phyloP scores from a whole-genome alignment of 1,140 invertebrate genomes.

The Orchestia grillus region DNA sequence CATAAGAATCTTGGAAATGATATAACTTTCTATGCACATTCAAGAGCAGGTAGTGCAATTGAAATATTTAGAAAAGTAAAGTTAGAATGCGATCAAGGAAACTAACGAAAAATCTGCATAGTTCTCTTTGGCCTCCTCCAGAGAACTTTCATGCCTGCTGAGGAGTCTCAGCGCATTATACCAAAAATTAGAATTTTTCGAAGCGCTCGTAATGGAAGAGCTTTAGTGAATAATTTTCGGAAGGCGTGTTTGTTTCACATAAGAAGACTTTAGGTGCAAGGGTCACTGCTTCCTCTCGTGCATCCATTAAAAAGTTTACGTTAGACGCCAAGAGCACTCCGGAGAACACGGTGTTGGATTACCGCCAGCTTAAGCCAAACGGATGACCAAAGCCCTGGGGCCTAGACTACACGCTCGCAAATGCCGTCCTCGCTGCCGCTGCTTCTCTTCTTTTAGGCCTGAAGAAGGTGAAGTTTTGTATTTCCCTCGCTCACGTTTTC shows the following conservation, averaged over 20 bases:
- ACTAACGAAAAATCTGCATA: neutral
- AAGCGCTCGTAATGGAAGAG: neutral
- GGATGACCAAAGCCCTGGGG: conserved; percentile 16
- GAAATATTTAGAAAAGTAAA: neutral
- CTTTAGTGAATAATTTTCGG: neutral
- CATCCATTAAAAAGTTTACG: conserved; percentile 49
- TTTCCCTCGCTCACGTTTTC: neutral
- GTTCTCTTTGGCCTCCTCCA: neutral
- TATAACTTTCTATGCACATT: neutral
- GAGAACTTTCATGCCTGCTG: neutral
- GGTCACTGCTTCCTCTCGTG: conserved; percentile 12
- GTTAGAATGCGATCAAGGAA: neutral
- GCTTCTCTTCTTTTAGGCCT: neutral
- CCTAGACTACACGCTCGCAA: neutral
- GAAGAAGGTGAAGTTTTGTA: neutral
- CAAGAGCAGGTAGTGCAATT: neutral
- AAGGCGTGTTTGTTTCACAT: neutral
- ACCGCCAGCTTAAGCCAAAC: conserved; percentile 50
- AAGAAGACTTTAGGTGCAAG: neutral
- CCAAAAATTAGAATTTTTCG: neutral
- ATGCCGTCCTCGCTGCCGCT: neutral
- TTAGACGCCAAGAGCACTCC: conserved; percentile 26
- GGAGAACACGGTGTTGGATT: conserved; percentile 35
- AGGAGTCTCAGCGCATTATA: neutral
- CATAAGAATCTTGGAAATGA: neutral